Base-by-base conservation (phyloP, 2,888 invertebrate species). In the Mythimna pallens region DNA sequence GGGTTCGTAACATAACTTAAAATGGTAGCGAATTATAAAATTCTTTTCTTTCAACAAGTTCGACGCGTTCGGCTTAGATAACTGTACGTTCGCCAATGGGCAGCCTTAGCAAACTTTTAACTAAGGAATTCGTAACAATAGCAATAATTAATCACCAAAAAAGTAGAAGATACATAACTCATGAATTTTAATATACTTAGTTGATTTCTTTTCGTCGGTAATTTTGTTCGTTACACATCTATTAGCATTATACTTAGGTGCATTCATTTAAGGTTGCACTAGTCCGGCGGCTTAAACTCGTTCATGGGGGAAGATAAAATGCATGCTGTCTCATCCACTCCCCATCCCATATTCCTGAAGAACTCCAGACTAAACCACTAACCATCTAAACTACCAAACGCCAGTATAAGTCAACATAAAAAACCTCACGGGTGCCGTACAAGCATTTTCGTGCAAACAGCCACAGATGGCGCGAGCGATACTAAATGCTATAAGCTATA, bases 401-500 rank as follows among this genome's bases (percentile, higher is more conserved):
- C 25, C 17, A 22, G 22, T 55, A 17, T 36, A n/a, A 47, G n/a
- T n/a, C 4, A 34, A 25, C 69, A 14, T 20, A 5, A 14, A 70
- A 30, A 34, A 71, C 30, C 59, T 36, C 25, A 54, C 36, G 22
- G 40, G 72, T 34, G 54, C 50, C 22, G 43, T 55, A 47, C 47
- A 61, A 61, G 54, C 34, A 43, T 83, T 80, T 79, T 73, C 64
- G 59, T 52, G 61, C 59, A 36, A 43, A 17, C 22, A 36, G 54
- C 62, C 68, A 76, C 52, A 74, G 83, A 88, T 84, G 65, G 65
- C 30, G 66, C 67, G 34, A 62, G 59, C 68, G 88, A 88, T 86
- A 87, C 70, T 47, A 57, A 68, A 83, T 67, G 83, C 82, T 81
- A 80, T 83, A 70, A 78, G 82, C 85, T 73, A 82, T 87, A 82